phyloP scores from a whole-genome alignment of 2,888 invertebrate genomes.

The Nemoura dubitans region DNA sequence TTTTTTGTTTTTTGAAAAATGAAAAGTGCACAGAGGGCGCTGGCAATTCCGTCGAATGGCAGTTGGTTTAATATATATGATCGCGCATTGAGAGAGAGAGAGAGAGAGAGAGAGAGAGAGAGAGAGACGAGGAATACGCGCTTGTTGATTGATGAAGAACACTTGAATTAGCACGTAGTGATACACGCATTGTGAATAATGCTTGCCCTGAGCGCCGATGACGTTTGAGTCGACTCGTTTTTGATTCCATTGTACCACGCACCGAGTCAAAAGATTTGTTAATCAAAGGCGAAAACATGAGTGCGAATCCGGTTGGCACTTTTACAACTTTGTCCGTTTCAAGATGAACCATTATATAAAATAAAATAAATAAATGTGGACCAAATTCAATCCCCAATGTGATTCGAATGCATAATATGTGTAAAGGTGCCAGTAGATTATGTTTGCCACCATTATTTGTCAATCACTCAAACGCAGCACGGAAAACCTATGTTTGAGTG shows the following conservation, averaged over 20 bases:
- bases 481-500: background rate
- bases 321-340: background rate
- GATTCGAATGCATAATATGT: background rate
- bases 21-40: background rate
- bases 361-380: background rate
- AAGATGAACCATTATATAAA: background rate
- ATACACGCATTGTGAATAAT: background rate
- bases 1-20: background rate
- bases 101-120: too few species aligned
- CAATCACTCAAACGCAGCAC: background rate
- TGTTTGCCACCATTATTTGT: background rate
- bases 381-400: background rate
- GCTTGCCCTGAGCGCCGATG: background rate
- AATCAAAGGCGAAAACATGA: background rate
- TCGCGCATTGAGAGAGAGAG: background rate
- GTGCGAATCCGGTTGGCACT: conserved; percentile 3
- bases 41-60: background rate
- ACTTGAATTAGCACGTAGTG: background rate
- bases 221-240: background rate
- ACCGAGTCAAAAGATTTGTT: background rate
- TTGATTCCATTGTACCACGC: background rate
- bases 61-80: background rate
- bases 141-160: conserved; percentile 7
- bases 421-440: background rate
- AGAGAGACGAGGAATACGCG: background rate